Base-by-base conservation (phyloP, 2,113 vertebrate genomes). In the Urocitellus parryii region DNA sequence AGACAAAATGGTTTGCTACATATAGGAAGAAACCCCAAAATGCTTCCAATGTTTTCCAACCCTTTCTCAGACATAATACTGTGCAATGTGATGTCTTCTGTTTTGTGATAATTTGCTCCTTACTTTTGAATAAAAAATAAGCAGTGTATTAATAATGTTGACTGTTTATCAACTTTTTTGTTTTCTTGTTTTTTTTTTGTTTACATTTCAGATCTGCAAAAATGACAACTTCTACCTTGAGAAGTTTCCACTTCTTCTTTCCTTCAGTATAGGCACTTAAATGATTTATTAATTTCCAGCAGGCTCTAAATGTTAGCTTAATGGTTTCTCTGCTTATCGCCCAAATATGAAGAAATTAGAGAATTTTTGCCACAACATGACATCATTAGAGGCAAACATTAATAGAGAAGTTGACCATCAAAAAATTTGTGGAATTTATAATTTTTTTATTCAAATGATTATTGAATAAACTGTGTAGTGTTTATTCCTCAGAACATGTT, bases 201-300 rank as follows among this genome's bases (percentile, higher is more conserved):
- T 86, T 79, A 80, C 18, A 73, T 56, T 67, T 68, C n/a, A 27
- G 37, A 45, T 70, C 34, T 68, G 13, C 53, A 58, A 86, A 80
- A 90, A 85, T 78, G 37, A 51, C 16, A 53, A 18, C 25, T 48
- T 90, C 34, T 39, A 42, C 20, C 5, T 95, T 37, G 16, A 58
- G 34, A 65, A 86, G 5, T 86, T 39, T 93, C 10, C 77, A 82
- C 16, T 20, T 88, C 12, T 80, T 72, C 18, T 56, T 91, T 14
- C 73, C 14, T 95, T 84, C 56, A 58, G 65, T 61, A 70, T 42
- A 37, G 20, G 61, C 42, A 45, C 48, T 63, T 86, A 94, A 73
- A 56, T 78, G 56, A 93, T 82, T 83, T 80, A 95, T 78, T 96
- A 39, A 39, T 86, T 76, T 93, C 68, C 79, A 79, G 42, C 65